phyloP scores from a whole-genome alignment of 2,888 invertebrate genomes.

The Antheraea yamamai region DNA sequence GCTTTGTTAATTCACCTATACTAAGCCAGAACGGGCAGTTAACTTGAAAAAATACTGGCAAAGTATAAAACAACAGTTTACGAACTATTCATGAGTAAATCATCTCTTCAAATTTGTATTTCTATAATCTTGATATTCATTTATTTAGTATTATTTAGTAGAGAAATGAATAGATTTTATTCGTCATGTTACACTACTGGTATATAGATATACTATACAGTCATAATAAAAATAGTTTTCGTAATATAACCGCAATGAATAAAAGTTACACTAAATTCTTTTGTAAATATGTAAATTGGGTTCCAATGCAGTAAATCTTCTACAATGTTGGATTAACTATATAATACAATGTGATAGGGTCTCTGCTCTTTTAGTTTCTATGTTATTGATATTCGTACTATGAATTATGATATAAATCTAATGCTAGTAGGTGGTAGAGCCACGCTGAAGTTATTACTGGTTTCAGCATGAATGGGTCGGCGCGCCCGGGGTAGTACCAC shows the following conservation, averaged over 20 bases:
- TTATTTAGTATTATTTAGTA: background rate
- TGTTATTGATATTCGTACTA: too few relatives aligned
- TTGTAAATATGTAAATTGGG: constrained; percentile 3
- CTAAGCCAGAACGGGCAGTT: background rate
- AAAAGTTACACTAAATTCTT: background rate
- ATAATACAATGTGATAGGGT: background rate
- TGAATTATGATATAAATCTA: too few relatives aligned
- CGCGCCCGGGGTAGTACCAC: too few relatives aligned
- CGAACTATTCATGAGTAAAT: background rate
- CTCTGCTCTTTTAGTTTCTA: background rate
- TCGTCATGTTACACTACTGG: background rate
- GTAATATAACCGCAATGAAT: background rate
- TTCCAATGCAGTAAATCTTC: background rate
- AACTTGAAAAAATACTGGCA: background rate
- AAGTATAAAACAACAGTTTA: background rate
- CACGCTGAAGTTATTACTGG: too few relatives aligned
- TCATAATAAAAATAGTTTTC: background rate
- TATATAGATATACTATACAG: background rate
- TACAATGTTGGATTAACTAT: background rate
- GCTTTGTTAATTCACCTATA: too few relatives aligned
- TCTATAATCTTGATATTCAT: background rate
- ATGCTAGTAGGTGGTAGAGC: too few relatives aligned
- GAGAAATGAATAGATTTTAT: background rate
- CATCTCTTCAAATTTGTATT: too few relatives aligned
- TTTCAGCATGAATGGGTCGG: too few relatives aligned